A percentile compares a stretch with the other conserved stretches of the same genome.
Conservation (phyloP, 2,113 vertebrate genomes). For the Anarrhichthys ocellatus region DNA sequence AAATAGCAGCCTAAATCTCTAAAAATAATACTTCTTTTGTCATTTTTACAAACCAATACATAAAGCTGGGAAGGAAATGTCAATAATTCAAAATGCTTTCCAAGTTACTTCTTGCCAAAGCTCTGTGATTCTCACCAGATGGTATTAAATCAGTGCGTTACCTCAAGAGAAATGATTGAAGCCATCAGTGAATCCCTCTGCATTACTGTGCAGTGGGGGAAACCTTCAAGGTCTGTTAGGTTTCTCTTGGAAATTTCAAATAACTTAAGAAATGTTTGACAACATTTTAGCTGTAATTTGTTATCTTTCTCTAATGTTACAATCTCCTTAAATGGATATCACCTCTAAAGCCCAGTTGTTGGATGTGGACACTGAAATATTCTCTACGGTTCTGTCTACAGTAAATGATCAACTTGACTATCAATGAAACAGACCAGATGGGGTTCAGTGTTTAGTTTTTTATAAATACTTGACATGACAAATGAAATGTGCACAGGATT, state of each 20-base stretch:
- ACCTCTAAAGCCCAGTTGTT: background rate
- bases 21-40: conserved; percentile 14
- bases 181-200: conserved; percentile 24
- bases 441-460: background rate
- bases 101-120: conserved; percentile 30
- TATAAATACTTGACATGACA: background rate
- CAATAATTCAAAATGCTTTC: conserved; percentile 32
- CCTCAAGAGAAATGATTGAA: conserved; percentile 48
- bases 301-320: background rate
- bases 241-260: conserved; percentile 8
- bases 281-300: background rate
- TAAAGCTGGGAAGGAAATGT: conserved; percentile 27
- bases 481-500: background rate
- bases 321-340: background rate
- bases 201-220: conserved; percentile 20
- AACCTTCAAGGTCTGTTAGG: conserved; percentile 27
- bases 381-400: background rate
- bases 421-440: background rate
- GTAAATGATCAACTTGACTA: background rate
- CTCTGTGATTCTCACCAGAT: conserved; percentile 50
- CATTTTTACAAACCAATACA: conserved; percentile 20
- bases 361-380: background rate
- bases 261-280: background rate
- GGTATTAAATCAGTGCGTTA: conserved; percentile 37
- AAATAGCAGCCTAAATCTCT: background rate